These are phyloP conservation scores for Phalacrocorax pelagicus DNA, from an alignment of 2,113 vertebrate species.

Conservation along the genomic window DNA sequence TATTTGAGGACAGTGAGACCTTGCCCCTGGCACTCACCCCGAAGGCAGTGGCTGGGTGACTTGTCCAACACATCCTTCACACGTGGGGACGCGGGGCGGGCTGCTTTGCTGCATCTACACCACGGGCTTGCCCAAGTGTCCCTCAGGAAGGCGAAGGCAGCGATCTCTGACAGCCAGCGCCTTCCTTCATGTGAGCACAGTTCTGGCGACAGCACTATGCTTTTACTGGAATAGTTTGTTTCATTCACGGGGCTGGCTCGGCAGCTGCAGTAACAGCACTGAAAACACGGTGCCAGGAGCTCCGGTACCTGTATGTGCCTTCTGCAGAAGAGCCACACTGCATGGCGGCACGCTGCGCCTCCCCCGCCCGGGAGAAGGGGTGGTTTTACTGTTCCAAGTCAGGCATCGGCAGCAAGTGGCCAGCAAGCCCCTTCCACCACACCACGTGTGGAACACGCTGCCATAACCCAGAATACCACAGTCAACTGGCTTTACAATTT, in stretches of 20 bases:
- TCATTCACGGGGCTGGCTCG: neutral
- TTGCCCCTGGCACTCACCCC: neutral
- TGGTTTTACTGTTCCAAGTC: neutral
- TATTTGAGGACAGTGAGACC: accelerated
- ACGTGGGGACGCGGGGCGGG: accelerated
- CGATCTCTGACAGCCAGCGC: neutral
- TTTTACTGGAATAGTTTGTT: neutral
- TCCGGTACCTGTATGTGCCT: accelerated
- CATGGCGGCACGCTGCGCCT: accelerated
- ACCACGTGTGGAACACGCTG: accelerated
- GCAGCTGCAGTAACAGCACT: neutral
- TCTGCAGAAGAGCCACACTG: neutral
- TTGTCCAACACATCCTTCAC: accelerated
- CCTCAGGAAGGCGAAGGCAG: neutral
- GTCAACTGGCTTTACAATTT: accelerated
- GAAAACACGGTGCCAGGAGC: neutral
- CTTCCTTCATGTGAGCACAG: neutral
- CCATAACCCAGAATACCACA: neutral
- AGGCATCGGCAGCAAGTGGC: accelerated
- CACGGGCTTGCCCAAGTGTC: accelerated
- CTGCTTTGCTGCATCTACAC: neutral
- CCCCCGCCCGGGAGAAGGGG: neutral
- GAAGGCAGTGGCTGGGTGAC: accelerated
- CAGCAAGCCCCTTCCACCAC: neutral
- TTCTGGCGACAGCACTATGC: accelerated